Conservation (phyloP, 2,113 vertebrate species). For the Varanus komodoensis region DNA sequence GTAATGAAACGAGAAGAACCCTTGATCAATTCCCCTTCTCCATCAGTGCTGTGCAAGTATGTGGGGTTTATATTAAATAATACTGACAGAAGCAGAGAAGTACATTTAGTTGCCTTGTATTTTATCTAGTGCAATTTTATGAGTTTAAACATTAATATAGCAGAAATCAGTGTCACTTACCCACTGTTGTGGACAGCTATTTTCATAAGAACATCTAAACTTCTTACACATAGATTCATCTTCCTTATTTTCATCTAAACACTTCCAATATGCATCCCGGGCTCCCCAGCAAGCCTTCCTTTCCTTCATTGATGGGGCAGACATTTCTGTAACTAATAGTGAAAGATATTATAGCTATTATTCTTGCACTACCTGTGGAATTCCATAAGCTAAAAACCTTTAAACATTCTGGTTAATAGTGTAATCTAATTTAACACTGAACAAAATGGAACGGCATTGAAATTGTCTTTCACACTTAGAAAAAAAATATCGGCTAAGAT, state of each 20-base stretch:
- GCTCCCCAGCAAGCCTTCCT: conserved; percentile 89
- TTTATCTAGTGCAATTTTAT: neutral
- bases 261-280: conserved; percentile 89
- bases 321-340: conserved; percentile 72
- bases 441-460: too few species aligned
- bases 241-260: conserved; percentile 83
- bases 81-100: neutral
- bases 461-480: neutral
- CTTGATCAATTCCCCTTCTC: neutral
- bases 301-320: conserved; percentile 86
- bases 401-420: neutral
- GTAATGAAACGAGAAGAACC: neutral
- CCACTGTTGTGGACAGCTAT: conserved; percentile 90
- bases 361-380: neutral
- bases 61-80: neutral
- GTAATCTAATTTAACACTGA: neutral
- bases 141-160: neutral
- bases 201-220: conserved; percentile 81
- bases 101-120: neutral
- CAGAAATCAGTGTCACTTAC: conserved; percentile 72
- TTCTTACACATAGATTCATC: conserved; percentile 75
- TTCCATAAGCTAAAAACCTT: neutral
- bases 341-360: neutral
- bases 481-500: neutral
- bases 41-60: neutral